Base-by-base conservation (phyloP, 2,888 invertebrate genomes). In the Belgica antarctica region DNA sequence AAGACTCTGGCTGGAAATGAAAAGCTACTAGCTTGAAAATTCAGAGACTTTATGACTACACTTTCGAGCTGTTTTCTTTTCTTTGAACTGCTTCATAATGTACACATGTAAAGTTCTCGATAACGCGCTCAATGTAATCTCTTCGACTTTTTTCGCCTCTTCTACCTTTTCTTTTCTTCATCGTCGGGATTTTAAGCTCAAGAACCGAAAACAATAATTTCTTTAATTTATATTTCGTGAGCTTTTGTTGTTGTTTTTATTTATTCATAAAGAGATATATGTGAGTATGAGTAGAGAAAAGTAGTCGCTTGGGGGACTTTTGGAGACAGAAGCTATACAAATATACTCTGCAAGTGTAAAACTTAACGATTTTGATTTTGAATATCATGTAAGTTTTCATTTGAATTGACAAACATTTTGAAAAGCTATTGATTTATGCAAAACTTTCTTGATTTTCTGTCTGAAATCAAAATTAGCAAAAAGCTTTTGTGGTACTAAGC, bases 191-290 rank as follows among this genome's bases (percentile, higher is more conserved):
- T 31, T n/a, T 31, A 31, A 31, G 34, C 34, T 31, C 34, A 12
- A 46, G 15, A 46, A 7, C n/a, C 52, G 52, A 52, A 52, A 22
- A 52, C 52, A 52, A 52, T 52, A 19, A 41, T 52, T 52, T 52
- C 22, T 52, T 19, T 52, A 52, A 52, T 52, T 52, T 52, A 22
- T 19, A 19, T 52, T 52, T 52, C 41, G 52, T 52, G 52, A 22
- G 41, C 41, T 41, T 41, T 31, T 41, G 41, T 41, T 41, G 41
- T 10, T 41, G 41, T 41, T 15, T 41, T 31, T 41, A 15, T n/a
- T 12, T 31, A 10, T 31, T 31, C 31, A 31, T 31, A 31, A 31
- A 41, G n/a, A 41, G 15, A 41, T 41, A 10, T n/a, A 41, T 41
- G 5, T 10, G 41, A n/a, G n/a, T n/a, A n/a, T n/a, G n/a, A n/a